phyloP scores from a whole-genome alignment of 2,113 vertebrate species.

The Apodemus sylvaticus region DNA sequence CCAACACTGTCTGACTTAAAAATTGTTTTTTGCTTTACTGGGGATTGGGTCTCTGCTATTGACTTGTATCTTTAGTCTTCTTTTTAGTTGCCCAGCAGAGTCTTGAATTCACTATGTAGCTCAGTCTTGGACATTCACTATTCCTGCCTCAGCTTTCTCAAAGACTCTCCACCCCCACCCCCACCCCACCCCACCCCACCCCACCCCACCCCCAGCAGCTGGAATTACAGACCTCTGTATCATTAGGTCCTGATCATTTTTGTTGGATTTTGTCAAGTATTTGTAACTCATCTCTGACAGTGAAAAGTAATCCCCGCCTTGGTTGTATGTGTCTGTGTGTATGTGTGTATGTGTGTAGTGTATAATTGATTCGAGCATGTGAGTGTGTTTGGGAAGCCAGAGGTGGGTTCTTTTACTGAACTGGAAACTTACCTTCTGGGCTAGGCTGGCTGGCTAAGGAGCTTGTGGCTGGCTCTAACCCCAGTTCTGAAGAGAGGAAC shows the following conservation, averaged over 20 bases:
- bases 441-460: neutral
- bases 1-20: neutral
- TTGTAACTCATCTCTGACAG: slow-evolving; percentile 19
- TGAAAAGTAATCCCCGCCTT: neutral
- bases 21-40: neutral
- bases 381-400: neutral
- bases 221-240: neutral
- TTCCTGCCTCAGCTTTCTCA: neutral
- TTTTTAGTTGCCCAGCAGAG: neutral
- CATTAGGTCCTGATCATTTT: neutral
- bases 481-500: neutral
- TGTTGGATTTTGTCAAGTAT: neutral
- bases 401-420: neutral
- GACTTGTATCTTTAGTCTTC: neutral
- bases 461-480: neutral
- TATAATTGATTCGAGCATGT: neutral
- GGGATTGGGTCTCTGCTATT: neutral
- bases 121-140: neutral
- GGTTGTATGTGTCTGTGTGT: neutral
- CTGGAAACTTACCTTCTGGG: neutral
- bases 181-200: no score
- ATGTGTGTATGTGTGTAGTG: neutral
- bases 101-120: neutral
- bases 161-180: no score
- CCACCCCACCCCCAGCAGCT: no score